Evolutionary conservation across 2,888 invertebrate genomes (phyloP), one percentile per base, ranked within the genome.

Genomic region (Tenthredo notha): DNA sequence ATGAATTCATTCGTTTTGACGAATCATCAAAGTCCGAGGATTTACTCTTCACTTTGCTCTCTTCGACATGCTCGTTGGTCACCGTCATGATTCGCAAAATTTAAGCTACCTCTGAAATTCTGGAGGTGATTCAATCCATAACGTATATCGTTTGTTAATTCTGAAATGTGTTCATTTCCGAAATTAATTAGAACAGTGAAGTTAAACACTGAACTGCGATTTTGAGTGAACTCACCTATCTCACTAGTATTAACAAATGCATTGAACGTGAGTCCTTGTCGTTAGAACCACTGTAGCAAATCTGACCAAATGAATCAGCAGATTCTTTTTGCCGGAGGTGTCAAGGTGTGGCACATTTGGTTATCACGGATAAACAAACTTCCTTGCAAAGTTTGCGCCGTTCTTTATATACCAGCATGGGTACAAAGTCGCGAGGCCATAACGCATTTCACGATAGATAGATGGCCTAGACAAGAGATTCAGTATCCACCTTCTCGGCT

Each of bases 11-110:
- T n/a, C 10, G 21, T 37, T 78, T 78, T 47, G 65, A 9, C 43
- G 18, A 33, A 18, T 37, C 58, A 15, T 78, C 78, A 37, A 77
- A 77, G 50, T 78, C 54, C 78, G 78, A 37, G n/a, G 78, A 78
- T 58, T n/a, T 37, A 37, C 58, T 58, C 9, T 78, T 58, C n/a
- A 33, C 78, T 25, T 37, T 78, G 9, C 37, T 18, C n/a, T 54
- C 58, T 9, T n/a, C 37, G 18, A n/a, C 12, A 12, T n/a, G 54
- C 18, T 78, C 33, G 9, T 18, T 54, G n/a, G n/a, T 37, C 3
- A 58, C 2, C 33, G 1, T 9, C 78, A 78, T 78, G 50, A 12
- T 78, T 50, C 9, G 54, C 6, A n/a, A 33, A 40, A 18, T 40
- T 10, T 1, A 10, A 37, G 18, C 4, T 21, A 25, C 18, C 12